A percentile compares a stretch with the other conserved stretches of the same genome.
Evolutionary conservation across 2,113 vertebrate genomes (phyloP).

Genomic region (Clarias macrocephalus): DNA sequence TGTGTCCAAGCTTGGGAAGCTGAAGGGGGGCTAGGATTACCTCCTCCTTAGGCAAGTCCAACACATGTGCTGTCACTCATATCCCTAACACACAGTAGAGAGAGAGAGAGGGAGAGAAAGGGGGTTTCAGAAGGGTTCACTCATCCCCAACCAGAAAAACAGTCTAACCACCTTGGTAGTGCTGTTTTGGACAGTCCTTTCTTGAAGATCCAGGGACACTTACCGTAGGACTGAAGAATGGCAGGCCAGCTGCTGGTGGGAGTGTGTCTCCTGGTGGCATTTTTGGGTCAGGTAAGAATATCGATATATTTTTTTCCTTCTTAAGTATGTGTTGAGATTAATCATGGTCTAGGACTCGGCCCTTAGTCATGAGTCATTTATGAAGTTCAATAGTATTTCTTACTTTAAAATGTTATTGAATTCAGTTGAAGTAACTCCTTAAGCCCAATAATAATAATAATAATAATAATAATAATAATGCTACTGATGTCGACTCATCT

Average conservation of each 20-base stretch:
- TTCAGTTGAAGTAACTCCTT: not conserved
- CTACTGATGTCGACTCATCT: not conserved
- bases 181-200: not conserved
- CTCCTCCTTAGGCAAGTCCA: constrained; percentile 49
- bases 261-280: constrained; percentile 54
- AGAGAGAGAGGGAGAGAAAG: constrained; percentile 37
- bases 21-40: constrained; percentile 54
- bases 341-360: not conserved
- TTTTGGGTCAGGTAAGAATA: constrained; percentile 68
- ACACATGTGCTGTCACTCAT: constrained; percentile 81
- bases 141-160: constrained; percentile 44
- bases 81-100: constrained; percentile 33
- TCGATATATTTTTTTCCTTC: not conserved
- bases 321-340: not conserved
- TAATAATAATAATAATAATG: not conserved
- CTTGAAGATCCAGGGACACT: constrained; percentile 10
- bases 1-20: constrained; percentile 39
- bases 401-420: not conserved
- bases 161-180: not conserved
- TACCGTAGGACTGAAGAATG: constrained; percentile 66
- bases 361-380: not conserved
- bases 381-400: not conserved
- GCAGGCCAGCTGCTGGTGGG: constrained; percentile 53
- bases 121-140: constrained; percentile 50
- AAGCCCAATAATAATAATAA: not conserved